Percentiles rank a stretch among this genome's conserved stretches.
Evolutionary conservation across 2,888 invertebrate genomes (phyloP).

Genomic region (Parasteatoda lunata): DNA sequence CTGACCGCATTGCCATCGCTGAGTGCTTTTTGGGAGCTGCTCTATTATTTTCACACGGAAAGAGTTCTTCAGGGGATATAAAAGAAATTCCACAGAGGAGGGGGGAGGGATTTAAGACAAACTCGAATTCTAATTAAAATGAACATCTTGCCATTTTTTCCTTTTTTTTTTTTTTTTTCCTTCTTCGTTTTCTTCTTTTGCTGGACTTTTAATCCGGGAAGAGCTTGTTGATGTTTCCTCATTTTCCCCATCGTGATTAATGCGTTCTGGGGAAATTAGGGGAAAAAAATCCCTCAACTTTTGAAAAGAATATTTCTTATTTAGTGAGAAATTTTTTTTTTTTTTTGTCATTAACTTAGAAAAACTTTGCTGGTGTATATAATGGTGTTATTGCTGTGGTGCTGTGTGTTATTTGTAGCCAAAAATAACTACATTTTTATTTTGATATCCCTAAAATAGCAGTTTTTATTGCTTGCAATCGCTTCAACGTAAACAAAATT

Average conservation of each 20-base stretch:
- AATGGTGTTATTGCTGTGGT: neutral
- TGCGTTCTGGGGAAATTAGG: constrained; percentile 18
- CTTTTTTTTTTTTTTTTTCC: constrained; percentile 29
- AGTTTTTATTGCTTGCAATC: too few species aligned
- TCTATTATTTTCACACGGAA: constrained; percentile 58
- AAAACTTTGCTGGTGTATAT: neutral
- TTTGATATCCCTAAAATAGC: too few species aligned
- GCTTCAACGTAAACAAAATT: too few species aligned
- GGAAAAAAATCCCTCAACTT: neutral
- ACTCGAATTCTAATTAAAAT: constrained; percentile 68
- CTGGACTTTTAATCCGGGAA: constrained; percentile 61
- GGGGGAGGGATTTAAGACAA: constrained; percentile 66
- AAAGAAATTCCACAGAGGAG: constrained; percentile 51
- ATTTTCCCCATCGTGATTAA: constrained; percentile 54
- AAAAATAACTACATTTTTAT: neutral
- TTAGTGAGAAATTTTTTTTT: neutral
- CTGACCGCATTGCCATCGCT: constrained; percentile 51
- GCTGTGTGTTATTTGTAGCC: neutral
- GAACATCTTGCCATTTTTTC: constrained; percentile 55
- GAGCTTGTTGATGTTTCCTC: constrained; percentile 67
- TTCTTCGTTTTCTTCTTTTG: constrained; percentile 40
- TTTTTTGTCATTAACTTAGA: neutral
- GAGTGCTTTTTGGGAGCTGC: constrained; percentile 49
- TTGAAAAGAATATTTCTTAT: neutral
- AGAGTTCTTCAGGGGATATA: constrained; percentile 11